Conservation (phyloP, 2,113 vertebrate species). For the Hyaena hyaena region DNA sequence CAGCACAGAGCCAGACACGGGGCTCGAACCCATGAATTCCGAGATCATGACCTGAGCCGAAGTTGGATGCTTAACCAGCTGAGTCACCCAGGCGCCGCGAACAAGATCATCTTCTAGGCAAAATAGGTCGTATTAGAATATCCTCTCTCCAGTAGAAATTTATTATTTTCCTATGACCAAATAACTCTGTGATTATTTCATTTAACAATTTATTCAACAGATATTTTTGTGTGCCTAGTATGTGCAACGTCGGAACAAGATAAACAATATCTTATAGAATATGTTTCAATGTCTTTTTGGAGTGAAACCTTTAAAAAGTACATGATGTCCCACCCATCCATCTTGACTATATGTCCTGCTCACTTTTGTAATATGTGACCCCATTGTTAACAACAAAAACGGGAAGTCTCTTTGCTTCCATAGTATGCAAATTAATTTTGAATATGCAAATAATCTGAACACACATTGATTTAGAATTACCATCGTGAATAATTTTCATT, state of each 20-base stretch:
- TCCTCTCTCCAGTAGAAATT: neutral
- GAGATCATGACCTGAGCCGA: too few relatives aligned
- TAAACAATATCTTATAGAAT: neutral
- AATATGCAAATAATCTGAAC: neutral
- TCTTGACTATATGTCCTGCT: too few relatives aligned
- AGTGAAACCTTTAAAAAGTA: neutral
- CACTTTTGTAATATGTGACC: neutral
- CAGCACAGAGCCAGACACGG: too few relatives aligned
- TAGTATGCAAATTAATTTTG: neutral
- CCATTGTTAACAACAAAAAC: neutral
- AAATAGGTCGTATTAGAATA: neutral
- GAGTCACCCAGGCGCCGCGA: neutral
- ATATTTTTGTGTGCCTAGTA: neutral
- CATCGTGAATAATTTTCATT: neutral
- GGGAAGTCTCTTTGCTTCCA: neutral
- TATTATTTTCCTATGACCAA: neutral
- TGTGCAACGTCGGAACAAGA: neutral
- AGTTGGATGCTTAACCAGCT: too few relatives aligned
- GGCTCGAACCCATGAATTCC: too few relatives aligned
- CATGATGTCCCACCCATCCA: too few relatives aligned
- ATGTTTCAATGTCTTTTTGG: neutral
- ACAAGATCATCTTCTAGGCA: neutral
- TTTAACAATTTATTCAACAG: neutral
- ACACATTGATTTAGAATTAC: neutral
- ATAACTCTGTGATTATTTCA: neutral